Base-by-base conservation (phyloP, 2,888 invertebrate species). In the Dendrolimus pini region DNA sequence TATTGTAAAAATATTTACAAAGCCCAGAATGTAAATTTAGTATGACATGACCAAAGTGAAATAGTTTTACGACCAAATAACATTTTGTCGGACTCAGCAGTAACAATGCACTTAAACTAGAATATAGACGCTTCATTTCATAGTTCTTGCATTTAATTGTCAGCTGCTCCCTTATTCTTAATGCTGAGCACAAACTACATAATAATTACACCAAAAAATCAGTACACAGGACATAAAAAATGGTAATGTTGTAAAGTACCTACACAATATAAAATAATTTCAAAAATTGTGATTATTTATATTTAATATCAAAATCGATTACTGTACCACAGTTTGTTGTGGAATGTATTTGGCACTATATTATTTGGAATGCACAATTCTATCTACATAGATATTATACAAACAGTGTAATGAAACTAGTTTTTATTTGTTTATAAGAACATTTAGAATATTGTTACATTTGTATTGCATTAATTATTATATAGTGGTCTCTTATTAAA, bases 261-360 rank as follows among this genome's bases (percentile, higher is more conserved):
- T 63, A 70, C 64, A 72, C 65, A 68, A 74, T 74, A 71, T 68
- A 72, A 71, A 67, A 64, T 64, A 67, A 70, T 70, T 64, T 65
- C 66, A 75, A 80, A 77, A 79, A 80, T 83, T 86, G 86, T 87
- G 85, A 88, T 87, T 80, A 75, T 53, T 47, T 47, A 47, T 47
- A 69, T 47, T 54, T 7, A 8, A 68, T 61, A 61, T 64, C 69
- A 68, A 81, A 80, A 78, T 71, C 70, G 74, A 68, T 74, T 67
- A 74, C 71, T 67, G 75, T 80, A 78, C 77, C 68, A 71, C 69
- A 63, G 60, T 65, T 68, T 63, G 76, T 73, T 78, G 79, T 81
- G 78, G 74, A 72, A 70, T 74, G 74, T 84, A 84, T 89, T 90
- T 90, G 89, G 89, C 89, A 90, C 89, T 84, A 82, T 78, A 78